Evolutionary conservation across 1,140 invertebrate species (phyloP), one percentile per base, ranked within the genome.

Genomic region (Augochlora pura): DNA sequence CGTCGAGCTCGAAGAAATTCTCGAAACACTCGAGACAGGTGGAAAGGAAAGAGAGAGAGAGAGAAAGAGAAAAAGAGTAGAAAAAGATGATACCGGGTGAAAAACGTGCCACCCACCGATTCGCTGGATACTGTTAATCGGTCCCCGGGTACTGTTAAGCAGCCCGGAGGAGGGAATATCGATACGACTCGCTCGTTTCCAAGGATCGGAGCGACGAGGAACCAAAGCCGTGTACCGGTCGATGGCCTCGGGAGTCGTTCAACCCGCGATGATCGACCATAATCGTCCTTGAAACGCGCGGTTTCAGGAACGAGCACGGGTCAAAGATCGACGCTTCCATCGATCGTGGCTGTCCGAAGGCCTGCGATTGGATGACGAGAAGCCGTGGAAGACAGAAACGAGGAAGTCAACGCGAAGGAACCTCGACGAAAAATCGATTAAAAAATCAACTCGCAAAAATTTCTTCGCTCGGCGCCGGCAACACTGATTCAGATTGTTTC

Each of bases 231-330:
- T 71, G 71, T 76, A 84, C 54, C 87, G 90, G 88, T 91, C 90
- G 90, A 91, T 88, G 90, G 87, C 89, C 91, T 78, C 81, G 77
- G n/a, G 86, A 89, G 89, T 91, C 90, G 89, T 91, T 91, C 91
- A 91, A 91, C 90, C 87, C 85, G 83, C 71, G 70, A 66, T 65
- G 46, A 65, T 66, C 59, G 59, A 16, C 25, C 32, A 70, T 70
- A 69, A 81, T 77, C 62, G 79, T 70, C 74, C 67, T 81, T 77
- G 79, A 81, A 65, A 71, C 74, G 16, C 16, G 39, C 18, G 63
- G 63, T 60, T 74, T 74, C 70, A 25, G 23, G 52, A 74, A 60
- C 63, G 52, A 66, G 62, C 21, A 60, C 27, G 71, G 71, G 77
- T 80, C 71, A 75, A 54, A 75, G 71, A 80, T 73, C 72, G 57